Percentiles rank a stretch among this genome's conserved stretches.
Evolutionary conservation across 2,888 invertebrate species (phyloP).

Genomic region (Sphaerophoria taeniata): DNA sequence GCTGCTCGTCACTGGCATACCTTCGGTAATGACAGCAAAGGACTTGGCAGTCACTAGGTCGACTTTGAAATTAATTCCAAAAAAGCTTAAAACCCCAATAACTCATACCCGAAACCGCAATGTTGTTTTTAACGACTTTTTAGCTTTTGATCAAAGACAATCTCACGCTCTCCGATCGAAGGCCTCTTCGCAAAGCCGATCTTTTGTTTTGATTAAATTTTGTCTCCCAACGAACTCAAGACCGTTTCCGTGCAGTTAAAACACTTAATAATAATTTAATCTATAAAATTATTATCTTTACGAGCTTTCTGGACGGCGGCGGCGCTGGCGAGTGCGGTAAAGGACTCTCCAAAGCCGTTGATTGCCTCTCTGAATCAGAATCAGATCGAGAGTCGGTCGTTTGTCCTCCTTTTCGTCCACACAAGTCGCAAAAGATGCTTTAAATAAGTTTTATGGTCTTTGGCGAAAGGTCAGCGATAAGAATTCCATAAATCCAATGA

Average conservation of each 20-base stretch:
- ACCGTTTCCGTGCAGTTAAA: constrained; percentile 48
- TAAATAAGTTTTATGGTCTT: constrained; percentile 70
- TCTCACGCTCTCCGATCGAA: no score
- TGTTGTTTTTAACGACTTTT: background rate
- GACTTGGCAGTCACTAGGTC: no score
- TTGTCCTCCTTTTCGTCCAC: background rate
- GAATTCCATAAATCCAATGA: constrained; percentile 73
- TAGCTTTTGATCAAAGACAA: background rate
- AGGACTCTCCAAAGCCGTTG: constrained; percentile 36
- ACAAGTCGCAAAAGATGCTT: constrained; percentile 43
- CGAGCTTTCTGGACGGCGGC: constrained; percentile 28
- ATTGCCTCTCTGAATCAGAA: constrained; percentile 51
- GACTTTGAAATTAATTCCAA: no score
- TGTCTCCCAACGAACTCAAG: constrained; percentile 53
- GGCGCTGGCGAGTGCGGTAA: no score
- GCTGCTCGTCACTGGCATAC: no score
- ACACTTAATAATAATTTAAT: constrained; percentile 73
- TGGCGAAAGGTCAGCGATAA: constrained; percentile 75
- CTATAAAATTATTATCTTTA: constrained; percentile 73
- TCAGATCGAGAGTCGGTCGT: constrained; percentile 31
- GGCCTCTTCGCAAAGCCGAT: constrained; percentile 28
- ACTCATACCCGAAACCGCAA: background rate
- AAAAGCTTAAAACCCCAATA: no score
- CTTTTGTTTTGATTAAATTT: constrained; percentile 26
- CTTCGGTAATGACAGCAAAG: no score